Base-by-base conservation (phyloP, 1,140 invertebrate genomes). In the Pachyrhynchus sulphureomaculatus region DNA sequence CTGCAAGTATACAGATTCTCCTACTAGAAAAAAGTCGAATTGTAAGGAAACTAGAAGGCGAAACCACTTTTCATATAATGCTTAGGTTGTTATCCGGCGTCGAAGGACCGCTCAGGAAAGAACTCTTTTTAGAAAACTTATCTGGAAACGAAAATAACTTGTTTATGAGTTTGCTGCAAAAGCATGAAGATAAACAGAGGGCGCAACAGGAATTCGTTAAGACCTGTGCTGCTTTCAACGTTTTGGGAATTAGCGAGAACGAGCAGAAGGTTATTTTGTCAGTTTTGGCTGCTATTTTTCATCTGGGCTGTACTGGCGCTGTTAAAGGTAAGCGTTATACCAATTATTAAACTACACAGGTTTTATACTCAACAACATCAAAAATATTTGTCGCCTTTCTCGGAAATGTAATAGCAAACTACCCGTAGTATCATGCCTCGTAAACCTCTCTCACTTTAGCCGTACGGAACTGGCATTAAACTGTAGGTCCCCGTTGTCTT, bases 211-310 rank as follows among this genome's bases (percentile, higher is more conserved):
- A 89, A 20, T 96, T 95, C 75, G 82, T 84, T 41, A 86, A 89
- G 26, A 82, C 95, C 10, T 83, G 87, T 20, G 83, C 85, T 8
- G 87, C 93, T 0, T 83, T 97, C 62, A 83, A 87, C 54, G 77
- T 84, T 8, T 77, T 97, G 2, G 85, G 84, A 6, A 82, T 96
- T 21, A 84, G 85, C 10, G 86, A 90, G 37, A 79, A 83, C 10
- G 93, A 96, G 56, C 86, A 90, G 64, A 88, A 90, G 69, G 86
- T 87, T 0, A 84, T 98, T 37, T 95, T 91, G 87, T 83, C 86
- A 66, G 87, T 96, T 15, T 77, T 98, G 63, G 93, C 92, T 8
- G 91, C 92, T 6, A 90, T 97, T 62, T 94, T 93, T 74, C 95
- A 98, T 79, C 77, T 98, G 53, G 92, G 93, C 18, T 87, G 88